Evolutionary conservation across 2,113 vertebrate genomes (phyloP).

Genomic region (Passerina amoena): DNA sequence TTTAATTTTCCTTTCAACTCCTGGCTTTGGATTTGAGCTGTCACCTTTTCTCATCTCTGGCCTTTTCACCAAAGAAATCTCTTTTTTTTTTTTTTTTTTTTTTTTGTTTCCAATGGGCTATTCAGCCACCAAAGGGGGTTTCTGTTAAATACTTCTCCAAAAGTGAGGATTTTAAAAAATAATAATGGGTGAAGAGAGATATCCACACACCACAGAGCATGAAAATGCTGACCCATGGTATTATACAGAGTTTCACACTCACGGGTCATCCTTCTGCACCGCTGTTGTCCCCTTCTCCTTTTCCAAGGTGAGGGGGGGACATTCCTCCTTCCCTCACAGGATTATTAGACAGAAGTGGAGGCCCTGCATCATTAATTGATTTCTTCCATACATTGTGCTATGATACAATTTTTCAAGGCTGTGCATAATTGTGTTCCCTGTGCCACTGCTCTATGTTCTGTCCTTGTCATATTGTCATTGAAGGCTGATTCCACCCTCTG

Average conservation of each 20-base stretch:
- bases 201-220: slow-evolving; percentile 37
- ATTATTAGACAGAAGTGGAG: slow-evolving; percentile 79
- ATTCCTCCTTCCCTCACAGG: slow-evolving; percentile 56
- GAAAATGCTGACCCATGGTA: slow-evolving; percentile 59
- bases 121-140: slow-evolving; percentile 63
- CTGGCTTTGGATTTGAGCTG: slow-evolving; percentile 6
- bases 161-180: background rate
- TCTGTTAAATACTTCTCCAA: slow-evolving; percentile 63
- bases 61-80: slow-evolving; percentile 51
- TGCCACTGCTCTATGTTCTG: slow-evolving; percentile 78
- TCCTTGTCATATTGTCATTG: slow-evolving; percentile 88
- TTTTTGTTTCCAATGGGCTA: background rate
- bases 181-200: slow-evolving; percentile 3
- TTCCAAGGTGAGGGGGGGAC: background rate
- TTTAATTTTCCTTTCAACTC: slow-evolving; percentile 70
- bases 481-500: slow-evolving; percentile 85
- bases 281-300: slow-evolving; percentile 18
- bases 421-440: slow-evolving; percentile 84
- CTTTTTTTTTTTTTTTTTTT: background rate
- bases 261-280: slow-evolving; percentile 56
- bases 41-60: slow-evolving; percentile 37
- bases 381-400: slow-evolving; percentile 81
- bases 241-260: slow-evolving; percentile 67
- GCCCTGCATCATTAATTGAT: slow-evolving; percentile 82
- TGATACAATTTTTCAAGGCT: slow-evolving; percentile 87